These are phyloP conservation scores for Actinia tenebrosa DNA, from an alignment of 64 coral and sea anemone species.

Conservation along the genomic window DNA sequence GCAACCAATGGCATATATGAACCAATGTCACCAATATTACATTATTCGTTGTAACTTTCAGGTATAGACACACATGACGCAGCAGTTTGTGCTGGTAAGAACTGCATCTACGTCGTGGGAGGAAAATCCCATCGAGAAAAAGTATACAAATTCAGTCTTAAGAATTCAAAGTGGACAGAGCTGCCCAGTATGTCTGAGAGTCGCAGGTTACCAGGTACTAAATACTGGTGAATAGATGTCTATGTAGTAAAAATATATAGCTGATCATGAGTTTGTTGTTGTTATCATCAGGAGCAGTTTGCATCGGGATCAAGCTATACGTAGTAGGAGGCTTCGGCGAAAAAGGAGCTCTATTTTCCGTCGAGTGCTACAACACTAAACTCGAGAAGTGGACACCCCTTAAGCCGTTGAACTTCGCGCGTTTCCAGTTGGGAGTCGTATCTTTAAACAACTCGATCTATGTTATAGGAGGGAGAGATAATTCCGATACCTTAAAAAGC, in stretches of 20 bases:
- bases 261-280: background rate
- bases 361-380: slow-evolving; percentile 66
- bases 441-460: slow-evolving; percentile 43
- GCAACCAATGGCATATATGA: too few species aligned
- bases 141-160: slow-evolving; percentile 29
- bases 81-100: slow-evolving; percentile 60
- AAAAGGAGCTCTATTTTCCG: slow-evolving; percentile 55
- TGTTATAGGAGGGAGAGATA: slow-evolving; percentile 68
- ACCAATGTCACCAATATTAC: too few species aligned
- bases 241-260: too few species aligned
- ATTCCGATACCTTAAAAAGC: slow-evolving; percentile 55
- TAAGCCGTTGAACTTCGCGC: slow-evolving; percentile 48
- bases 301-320: slow-evolving; percentile 57
- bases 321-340: slow-evolving; percentile 73
- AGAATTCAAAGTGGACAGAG: slow-evolving; percentile 59
- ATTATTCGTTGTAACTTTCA: background rate
- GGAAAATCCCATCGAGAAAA: slow-evolving; percentile 41
- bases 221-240: too few species aligned
- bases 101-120: slow-evolving; percentile 67
- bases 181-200: slow-evolving; percentile 56
- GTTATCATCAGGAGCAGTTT: slow-evolving; percentile 39
- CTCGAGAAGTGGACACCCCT: slow-evolving; percentile 61
- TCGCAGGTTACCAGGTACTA: slow-evolving; percentile 63
- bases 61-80: slow-evolving; percentile 66
- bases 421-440: slow-evolving; percentile 53